These are phyloP conservation scores for Polietes domitor DNA, from an alignment of 2,888 invertebrate species.

Conservation along the genomic window DNA sequence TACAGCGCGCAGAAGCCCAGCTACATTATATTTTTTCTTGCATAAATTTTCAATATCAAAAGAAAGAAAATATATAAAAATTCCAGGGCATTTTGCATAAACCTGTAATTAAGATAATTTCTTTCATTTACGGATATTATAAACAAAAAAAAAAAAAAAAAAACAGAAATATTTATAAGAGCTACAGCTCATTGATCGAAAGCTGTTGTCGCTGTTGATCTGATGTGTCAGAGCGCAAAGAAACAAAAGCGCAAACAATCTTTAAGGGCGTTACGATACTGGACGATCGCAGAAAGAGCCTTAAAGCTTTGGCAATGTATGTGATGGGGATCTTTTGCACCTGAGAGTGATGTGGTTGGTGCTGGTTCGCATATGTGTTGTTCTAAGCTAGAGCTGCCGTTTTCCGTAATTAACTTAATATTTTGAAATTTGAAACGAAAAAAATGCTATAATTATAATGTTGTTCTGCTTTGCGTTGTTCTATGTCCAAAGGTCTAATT, in stretches of 20 bases:
- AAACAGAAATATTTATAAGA: neutral
- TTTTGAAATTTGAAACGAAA: neutral
- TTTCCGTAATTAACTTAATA: neutral
- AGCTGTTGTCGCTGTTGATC: constrained; percentile 56
- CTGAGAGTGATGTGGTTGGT: too few species aligned
- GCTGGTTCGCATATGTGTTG: too few species aligned
- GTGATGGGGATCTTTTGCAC: too few species aligned
- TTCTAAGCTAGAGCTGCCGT: neutral
- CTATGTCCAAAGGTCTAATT: too few species aligned
- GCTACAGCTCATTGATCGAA: constrained; percentile 53
- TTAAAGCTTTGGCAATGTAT: neutral
- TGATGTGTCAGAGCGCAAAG: constrained; percentile 43
- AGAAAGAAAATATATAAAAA: neutral
- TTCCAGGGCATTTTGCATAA: constrained; percentile 25
- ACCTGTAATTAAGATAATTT: constrained; percentile 67
- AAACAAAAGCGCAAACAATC: constrained; percentile 18
- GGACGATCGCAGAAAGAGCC: neutral
- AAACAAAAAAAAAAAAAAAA: constrained; percentile 27
- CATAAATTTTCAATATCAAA: constrained; percentile 9
- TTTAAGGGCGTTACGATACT: neutral
- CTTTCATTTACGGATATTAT: constrained; percentile 63
- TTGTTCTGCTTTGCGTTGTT: neutral
- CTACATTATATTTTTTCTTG: too few species aligned
- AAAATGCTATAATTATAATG: neutral
- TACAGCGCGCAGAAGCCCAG: constrained; percentile 9